Percentiles rank a stretch among this genome's conserved stretches.
These are phyloP conservation scores for Oegoconia quadripuncta DNA, from an alignment of 2,888 invertebrate species.

Conservation along the genomic window DNA sequence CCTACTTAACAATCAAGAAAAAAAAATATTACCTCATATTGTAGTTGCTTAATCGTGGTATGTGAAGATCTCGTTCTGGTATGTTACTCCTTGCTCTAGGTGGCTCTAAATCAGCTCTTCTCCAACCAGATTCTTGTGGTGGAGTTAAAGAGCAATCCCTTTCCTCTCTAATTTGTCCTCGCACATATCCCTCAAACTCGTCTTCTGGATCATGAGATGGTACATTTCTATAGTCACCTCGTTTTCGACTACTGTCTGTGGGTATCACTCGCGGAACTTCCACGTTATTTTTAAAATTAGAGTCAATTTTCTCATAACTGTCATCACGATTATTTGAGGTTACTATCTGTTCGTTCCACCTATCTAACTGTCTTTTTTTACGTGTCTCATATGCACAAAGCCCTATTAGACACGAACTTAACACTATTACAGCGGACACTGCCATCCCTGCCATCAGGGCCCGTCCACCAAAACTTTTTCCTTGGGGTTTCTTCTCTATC, in stretches of 20 bases:
- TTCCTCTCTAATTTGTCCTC: constrained; percentile 48
- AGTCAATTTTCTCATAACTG: constrained; percentile 89
- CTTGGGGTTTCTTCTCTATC: constrained; percentile 82
- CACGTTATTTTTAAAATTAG: constrained; percentile 77
- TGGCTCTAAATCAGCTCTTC: constrained; percentile 49
- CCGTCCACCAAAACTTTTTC: constrained; percentile 78
- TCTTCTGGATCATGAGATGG: constrained; percentile 85
- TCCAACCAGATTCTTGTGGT: constrained; percentile 50
- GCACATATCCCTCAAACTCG: constrained; percentile 69
- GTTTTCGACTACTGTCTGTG: constrained; percentile 67
- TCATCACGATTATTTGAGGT: constrained; percentile 74
- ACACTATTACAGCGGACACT: constrained; percentile 83
- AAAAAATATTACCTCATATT: constrained; percentile 1
- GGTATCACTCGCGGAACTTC: constrained; percentile 54
- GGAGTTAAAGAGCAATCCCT: constrained; percentile 47
- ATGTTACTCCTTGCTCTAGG: constrained; percentile 34
- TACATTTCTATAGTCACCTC: constrained; percentile 86
- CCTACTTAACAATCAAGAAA: not conserved
- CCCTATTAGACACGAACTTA: constrained; percentile 82
- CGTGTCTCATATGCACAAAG: constrained; percentile 83
- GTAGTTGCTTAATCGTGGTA: constrained; percentile 74
- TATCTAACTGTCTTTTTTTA: constrained; percentile 77
- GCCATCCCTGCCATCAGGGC: constrained; percentile 83
- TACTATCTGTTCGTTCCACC: constrained; percentile 75
- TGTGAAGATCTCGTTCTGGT: constrained; percentile 81